Evolutionary conservation across 2,113 vertebrate species (phyloP).

Genomic region (Poecilia latipinna): DNA sequence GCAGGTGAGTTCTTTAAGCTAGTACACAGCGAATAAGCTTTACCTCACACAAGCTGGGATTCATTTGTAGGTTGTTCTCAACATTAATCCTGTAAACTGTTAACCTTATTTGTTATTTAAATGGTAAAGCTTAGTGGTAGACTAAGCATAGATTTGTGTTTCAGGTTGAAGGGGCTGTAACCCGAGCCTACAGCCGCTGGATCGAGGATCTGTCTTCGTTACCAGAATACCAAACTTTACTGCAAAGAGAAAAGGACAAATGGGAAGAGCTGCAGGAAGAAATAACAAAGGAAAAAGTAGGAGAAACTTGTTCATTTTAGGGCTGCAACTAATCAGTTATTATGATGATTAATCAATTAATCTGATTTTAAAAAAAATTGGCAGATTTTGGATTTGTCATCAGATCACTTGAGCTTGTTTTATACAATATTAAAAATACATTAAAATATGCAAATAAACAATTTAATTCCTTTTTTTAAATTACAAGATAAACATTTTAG

Average conservation of each 20-base stretch:
- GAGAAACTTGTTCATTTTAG: too few species aligned
- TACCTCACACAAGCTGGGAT: background rate
- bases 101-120: background rate
- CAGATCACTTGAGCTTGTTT: too few species aligned
- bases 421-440: too few species aligned
- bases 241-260: conserved; percentile 83
- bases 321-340: too few species aligned
- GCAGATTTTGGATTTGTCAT: too few species aligned
- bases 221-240: conserved; percentile 84
- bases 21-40: background rate
- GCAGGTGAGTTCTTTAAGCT: conserved; percentile 79
- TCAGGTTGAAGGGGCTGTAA: conserved; percentile 89
- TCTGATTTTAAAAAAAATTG: too few species aligned
- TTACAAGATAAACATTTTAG: too few species aligned
- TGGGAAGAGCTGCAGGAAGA: conserved; percentile 83
- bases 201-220: conserved; percentile 86
- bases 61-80: background rate
- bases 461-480: too few species aligned
- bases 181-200: conserved; percentile 85
- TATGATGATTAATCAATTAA: too few species aligned
- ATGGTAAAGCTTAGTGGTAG: background rate
- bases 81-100: background rate
- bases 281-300: conserved; percentile 79
- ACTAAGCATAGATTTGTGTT: conserved; percentile 8
- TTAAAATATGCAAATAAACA: too few species aligned